A percentile compares a stretch with the other conserved stretches of the same genome.
phyloP scores from a whole-genome alignment of 2,888 invertebrate species.

The Caenorhabditis afra region DNA sequence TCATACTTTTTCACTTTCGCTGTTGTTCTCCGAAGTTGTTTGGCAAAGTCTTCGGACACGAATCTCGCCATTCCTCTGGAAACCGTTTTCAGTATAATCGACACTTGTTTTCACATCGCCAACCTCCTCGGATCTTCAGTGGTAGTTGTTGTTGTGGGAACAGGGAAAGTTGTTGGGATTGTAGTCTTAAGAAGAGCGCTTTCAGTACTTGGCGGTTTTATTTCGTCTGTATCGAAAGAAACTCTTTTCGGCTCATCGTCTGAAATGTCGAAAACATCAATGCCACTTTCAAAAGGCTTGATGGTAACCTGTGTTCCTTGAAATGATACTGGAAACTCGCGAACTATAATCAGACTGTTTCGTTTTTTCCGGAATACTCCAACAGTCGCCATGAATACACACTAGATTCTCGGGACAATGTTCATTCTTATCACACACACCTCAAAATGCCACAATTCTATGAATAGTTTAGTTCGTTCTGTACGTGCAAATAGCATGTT shows the following conservation, averaged over 20 bases:
- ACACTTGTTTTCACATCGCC: neutral
- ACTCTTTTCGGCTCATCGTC: conserved; percentile 23
- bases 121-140: conserved; percentile 30
- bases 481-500: neutral
- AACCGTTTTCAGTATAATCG: neutral
- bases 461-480: neutral
- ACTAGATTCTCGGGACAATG: conserved; percentile 61
- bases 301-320: conserved; percentile 34
- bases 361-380: conserved; percentile 60
- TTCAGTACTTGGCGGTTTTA: conserved; percentile 18
- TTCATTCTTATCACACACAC: conserved; percentile 62
- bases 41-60: conserved; percentile 48
- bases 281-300: too few species aligned
- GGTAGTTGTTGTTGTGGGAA: neutral
- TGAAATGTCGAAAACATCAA: too few species aligned
- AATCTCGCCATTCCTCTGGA: conserved; percentile 44
- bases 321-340: conserved; percentile 11
- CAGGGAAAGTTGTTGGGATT: neutral
- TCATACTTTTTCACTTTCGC: conserved; percentile 35
- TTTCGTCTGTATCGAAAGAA: conserved; percentile 43
- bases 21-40: conserved; percentile 41
- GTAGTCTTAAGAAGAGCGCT: neutral
- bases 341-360: conserved; percentile 4
- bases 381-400: conserved; percentile 67
- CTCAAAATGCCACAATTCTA: conserved; percentile 34